Conservation (phyloP, 2,113 vertebrate species). For the Nestor notabilis region DNA sequence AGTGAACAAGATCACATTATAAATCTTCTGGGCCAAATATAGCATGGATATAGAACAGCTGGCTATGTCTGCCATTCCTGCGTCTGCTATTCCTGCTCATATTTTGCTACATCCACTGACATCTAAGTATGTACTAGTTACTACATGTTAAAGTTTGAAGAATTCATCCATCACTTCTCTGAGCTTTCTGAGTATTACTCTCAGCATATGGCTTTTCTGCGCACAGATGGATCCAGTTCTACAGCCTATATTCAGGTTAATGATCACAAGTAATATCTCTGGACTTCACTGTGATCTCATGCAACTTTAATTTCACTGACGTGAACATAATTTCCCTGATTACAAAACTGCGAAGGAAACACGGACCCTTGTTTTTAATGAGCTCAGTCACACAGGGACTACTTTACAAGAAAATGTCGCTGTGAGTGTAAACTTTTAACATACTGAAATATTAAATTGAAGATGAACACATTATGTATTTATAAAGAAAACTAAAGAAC, state of each 20-base stretch:
- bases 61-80: neutral
- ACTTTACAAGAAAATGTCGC: neutral
- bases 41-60: constrained; percentile 7
- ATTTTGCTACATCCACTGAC: neutral
- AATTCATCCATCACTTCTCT: constrained; percentile 14
- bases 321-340: neutral
- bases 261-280: neutral
- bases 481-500: neutral
- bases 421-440: neutral
- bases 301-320: neutral
- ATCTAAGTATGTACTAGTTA: neutral
- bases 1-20: rapidly evolving
- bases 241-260: neutral
- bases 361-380: neutral
- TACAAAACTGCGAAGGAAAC: neutral
- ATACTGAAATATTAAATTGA: neutral
- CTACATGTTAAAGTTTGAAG: constrained; percentile 3
- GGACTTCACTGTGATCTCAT: neutral
- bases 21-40: neutral
- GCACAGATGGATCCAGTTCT: neutral
- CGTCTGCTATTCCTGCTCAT: neutral
- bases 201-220: neutral
- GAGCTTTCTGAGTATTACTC: neutral
- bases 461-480: neutral
- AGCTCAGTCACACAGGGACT: neutral